These are phyloP conservation scores for Lymantria monacha DNA, from an alignment of 2,888 invertebrate genomes.

Conservation along the genomic window DNA sequence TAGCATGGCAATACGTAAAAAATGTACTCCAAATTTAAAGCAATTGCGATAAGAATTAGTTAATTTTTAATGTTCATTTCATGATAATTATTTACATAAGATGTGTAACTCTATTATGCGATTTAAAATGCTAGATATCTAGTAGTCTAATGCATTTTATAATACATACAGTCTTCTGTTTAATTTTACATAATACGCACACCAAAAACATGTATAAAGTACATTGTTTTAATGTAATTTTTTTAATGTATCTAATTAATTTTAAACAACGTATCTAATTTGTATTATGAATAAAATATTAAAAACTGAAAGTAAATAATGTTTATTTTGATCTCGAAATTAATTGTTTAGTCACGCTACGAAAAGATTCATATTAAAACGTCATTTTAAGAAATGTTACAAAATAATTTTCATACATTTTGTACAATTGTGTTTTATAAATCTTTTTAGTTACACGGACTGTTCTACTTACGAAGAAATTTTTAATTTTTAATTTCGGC, in stretches of 20 bases:
- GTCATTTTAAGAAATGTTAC: no score
- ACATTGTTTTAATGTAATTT: constrained; percentile 3
- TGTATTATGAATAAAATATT: not conserved
- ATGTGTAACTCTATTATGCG: not conserved
- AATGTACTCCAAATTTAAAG: no score
- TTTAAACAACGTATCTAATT: constrained; percentile 2
- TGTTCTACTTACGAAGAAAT: no score
- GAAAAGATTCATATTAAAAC: no score
- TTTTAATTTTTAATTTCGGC: no score
- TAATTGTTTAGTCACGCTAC: not conserved
- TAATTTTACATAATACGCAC: not conserved
- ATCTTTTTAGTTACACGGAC: no score
- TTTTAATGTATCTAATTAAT: constrained; percentile 1
- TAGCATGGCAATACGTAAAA: no score
- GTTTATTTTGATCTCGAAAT: not conserved
- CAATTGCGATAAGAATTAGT: not conserved
- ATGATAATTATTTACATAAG: constrained; percentile 16
- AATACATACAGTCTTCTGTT: not conserved
- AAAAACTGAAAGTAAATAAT: constrained; percentile 4
- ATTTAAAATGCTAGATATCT: constrained; percentile 7
- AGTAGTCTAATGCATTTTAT: constrained; percentile 10
- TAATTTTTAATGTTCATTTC: constrained; percentile 16
- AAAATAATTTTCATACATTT: no score
- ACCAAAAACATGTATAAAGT: not conserved
- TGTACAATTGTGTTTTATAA: no score